Base-by-base conservation (phyloP, 2,113 vertebrate species). In the Mandrillus leucophaeus region DNA sequence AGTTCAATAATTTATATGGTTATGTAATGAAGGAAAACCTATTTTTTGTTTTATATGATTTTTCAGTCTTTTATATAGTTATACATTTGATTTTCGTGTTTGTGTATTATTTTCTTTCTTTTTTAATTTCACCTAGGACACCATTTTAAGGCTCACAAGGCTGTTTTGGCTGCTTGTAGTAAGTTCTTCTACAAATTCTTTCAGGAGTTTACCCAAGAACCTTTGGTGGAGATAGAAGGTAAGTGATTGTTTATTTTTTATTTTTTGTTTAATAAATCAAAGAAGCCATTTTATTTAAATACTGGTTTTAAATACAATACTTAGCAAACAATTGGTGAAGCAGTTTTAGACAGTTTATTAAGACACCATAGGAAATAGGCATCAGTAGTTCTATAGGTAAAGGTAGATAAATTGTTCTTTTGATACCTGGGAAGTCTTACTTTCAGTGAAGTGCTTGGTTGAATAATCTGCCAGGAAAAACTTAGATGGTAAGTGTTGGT, bases 401-500 rank as follows among this genome's bases (percentile, higher is more conserved):
- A 52, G 68, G 27, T 81, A 52, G 55, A n/a, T 76, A 87, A 76
- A 81, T 87, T 92, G 64, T 92, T 94, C 35, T 96, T 96, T 94
- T 92, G 89, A 80, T 40, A 94, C 75, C 59, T 92, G 92, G 97
- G 83, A 96, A 80, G 93, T 89, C 45, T 90, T 95, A 79, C 40
- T 93, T 93, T 86, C 8, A 59, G 66, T 93, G 66, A 82, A 86
- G 43, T 83, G 35, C 27, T 80, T 79, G 55, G 50, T 94, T 75
- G 80, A 90, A 16, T 55, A 66, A 81, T 87, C 68, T 61, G 35
- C 79, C 61, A 92, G 92, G 75, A 84, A 79, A 92, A 98, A 68
- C 48, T 72, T 95, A 72, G 27, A 35, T 88, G 38, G 40, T 84
- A 70, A 93, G 50, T 86, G 40, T 82, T 96, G 48, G 40, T 82